Evolutionary conservation across 2,888 invertebrate species (phyloP).

Genomic region (Sarcophaga rosellei): DNA sequence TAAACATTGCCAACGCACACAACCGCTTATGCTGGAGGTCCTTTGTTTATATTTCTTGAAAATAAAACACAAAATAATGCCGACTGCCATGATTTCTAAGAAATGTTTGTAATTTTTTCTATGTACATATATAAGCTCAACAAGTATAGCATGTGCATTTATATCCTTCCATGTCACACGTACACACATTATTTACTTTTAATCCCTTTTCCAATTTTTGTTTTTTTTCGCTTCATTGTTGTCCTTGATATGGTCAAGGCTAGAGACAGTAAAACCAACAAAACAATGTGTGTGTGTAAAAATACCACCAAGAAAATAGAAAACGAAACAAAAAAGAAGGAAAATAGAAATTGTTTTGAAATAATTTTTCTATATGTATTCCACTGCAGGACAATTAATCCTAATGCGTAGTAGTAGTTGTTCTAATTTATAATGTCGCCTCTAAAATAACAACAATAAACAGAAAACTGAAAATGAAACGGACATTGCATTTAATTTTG

Average conservation of each 20-base stretch:
- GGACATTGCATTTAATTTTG: background rate
- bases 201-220: slow-evolving; percentile 48
- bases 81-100: background rate
- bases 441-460: slow-evolving; percentile 18
- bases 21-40: background rate
- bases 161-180: background rate
- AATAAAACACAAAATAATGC: background rate
- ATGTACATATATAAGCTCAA: background rate
- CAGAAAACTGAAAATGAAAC: background rate
- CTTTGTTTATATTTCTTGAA: background rate
- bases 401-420: slow-evolving; percentile 26
- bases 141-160: background rate
- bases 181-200: slow-evolving; percentile 30
- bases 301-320: background rate
- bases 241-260: slow-evolving; percentile 71
- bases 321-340: background rate
- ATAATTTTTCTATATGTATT: background rate
- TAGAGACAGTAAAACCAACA: slow-evolving; percentile 57
- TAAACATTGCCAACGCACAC: background rate
- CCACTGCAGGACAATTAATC: slow-evolving; percentile 42
- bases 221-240: slow-evolving; percentile 37
- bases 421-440: slow-evolving; percentile 41
- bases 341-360: background rate
- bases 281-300: background rate
- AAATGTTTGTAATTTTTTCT: background rate